A percentile compares a stretch with the other conserved stretches of the same genome.
Conservation (phyloP, 2,888 invertebrate genomes). For the Papilio gigon region DNA sequence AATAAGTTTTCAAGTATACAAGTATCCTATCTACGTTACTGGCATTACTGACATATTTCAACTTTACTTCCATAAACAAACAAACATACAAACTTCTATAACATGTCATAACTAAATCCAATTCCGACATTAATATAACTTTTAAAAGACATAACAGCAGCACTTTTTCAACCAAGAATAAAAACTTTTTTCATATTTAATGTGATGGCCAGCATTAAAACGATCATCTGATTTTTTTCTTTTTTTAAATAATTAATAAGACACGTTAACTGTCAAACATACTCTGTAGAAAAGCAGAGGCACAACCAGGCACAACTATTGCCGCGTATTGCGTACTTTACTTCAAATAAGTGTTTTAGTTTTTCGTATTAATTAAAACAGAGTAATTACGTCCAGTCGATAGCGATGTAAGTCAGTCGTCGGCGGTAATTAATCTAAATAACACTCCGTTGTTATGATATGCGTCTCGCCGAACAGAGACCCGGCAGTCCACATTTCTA, state of each 20-base stretch:
- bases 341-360: slow-evolving; percentile 16
- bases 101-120: no score
- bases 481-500: slow-evolving; percentile 2
- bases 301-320: no score
- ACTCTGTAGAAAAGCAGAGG: no score
- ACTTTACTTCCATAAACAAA: neutral
- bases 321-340: slow-evolving; percentile 6
- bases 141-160: no score
- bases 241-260: neutral
- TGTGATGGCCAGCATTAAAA: no score
- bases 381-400: slow-evolving; percentile 24
- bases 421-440: slow-evolving; percentile 34
- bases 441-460: slow-evolving; percentile 22
- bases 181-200: no score
- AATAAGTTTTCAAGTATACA: slow-evolving; percentile 37
- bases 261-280: neutral
- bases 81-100: no score
- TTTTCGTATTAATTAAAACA: slow-evolving; percentile 30
- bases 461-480: neutral
- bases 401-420: slow-evolving; percentile 29
- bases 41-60: neutral
- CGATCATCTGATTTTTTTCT: neutral
- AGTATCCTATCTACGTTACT: neutral
- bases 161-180: no score
- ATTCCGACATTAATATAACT: no score